A percentile compares a stretch with the other conserved stretches of the same genome.
These are phyloP conservation scores for Exephanes ischioxanthus DNA, from an alignment of 2,888 invertebrate species.

Conservation along the genomic window DNA sequence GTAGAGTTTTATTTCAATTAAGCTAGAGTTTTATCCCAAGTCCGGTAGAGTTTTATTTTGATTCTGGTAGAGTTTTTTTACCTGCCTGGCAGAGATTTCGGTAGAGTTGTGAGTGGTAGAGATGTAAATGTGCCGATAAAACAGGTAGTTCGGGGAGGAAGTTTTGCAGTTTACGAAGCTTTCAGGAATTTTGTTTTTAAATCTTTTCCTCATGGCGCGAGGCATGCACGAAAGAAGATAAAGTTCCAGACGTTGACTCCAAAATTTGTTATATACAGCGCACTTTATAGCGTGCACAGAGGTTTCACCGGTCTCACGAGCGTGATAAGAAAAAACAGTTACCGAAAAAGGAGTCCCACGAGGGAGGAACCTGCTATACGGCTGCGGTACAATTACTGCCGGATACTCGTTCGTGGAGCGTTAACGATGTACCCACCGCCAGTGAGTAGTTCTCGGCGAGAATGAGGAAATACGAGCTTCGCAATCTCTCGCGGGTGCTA, in stretches of 20 bases:
- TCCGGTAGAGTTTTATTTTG: too few species aligned
- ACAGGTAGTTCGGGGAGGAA: not conserved
- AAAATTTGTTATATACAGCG: not conserved
- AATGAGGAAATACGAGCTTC: slow-evolving; percentile 29
- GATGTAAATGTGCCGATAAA: not conserved
- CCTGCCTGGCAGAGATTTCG: too few species aligned
- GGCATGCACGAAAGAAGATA: not conserved
- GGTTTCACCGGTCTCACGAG: not conserved
- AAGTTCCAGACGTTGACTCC: not conserved
- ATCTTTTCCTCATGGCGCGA: not conserved
- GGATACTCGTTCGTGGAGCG: not conserved
- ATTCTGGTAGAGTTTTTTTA: too few species aligned
- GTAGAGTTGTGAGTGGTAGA: too few species aligned
- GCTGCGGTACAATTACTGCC: not conserved
- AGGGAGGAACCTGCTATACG: not conserved
- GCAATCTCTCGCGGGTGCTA: not conserved
- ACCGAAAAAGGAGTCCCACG: slow-evolving; percentile 24
- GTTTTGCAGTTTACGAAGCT: not conserved
- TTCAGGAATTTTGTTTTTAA: not conserved
- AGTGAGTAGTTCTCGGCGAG: slow-evolving; percentile 2
- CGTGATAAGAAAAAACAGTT: slow-evolving; percentile 13
- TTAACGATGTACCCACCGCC: slow-evolving; percentile 23
- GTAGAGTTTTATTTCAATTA: too few species aligned
- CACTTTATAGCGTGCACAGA: not conserved
- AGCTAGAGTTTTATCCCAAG: too few species aligned